Evolutionary conservation across 1,140 invertebrate genomes (phyloP).

Genomic region (Lethocerus indicus): DNA sequence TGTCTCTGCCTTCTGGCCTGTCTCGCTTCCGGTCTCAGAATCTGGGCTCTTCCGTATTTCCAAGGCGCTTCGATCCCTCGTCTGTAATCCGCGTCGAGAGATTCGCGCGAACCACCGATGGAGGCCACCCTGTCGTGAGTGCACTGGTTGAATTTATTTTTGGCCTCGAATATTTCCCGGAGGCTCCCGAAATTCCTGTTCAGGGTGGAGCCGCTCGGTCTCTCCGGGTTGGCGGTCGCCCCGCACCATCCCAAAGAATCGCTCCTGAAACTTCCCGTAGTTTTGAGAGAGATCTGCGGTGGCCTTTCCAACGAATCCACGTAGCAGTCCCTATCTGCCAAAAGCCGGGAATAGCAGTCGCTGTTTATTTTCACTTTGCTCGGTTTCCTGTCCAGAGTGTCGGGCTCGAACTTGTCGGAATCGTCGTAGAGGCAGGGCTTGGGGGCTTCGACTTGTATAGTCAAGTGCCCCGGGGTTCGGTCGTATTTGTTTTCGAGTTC

Average conservation of each 20-base stretch:
- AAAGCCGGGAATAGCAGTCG: slow-evolving; percentile 23
- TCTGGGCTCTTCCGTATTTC: slow-evolving; percentile 13
- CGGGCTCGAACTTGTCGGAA: slow-evolving; percentile 62
- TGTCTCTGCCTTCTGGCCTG: slow-evolving; percentile 36
- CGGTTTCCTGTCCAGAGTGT: slow-evolving; percentile 66
- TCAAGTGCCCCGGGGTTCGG: slow-evolving; percentile 44
- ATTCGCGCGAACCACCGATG: slow-evolving; percentile 17
- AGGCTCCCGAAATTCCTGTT: slow-evolving; percentile 41
- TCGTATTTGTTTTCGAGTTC: slow-evolving; percentile 24
- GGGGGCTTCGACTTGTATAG: slow-evolving; percentile 61
- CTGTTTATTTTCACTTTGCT: slow-evolving; percentile 33
- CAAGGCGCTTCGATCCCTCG: slow-evolving; percentile 10
- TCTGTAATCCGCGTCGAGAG: slow-evolving; percentile 17
- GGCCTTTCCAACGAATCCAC: slow-evolving; percentile 36
- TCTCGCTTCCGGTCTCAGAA: slow-evolving; percentile 16
- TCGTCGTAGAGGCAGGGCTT: slow-evolving; percentile 46
- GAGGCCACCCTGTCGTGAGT: slow-evolving; percentile 10
- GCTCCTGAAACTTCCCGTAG: slow-evolving; percentile 42
- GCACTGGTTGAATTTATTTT: slow-evolving; percentile 17
- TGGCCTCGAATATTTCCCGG: slow-evolving; percentile 50
- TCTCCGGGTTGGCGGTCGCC: not conserved
- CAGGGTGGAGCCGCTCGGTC: slow-evolving; percentile 19
- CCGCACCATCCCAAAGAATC: slow-evolving; percentile 19
- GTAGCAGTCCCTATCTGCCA: slow-evolving; percentile 20
- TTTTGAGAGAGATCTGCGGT: slow-evolving; percentile 32